Evolutionary conservation across 2,113 vertebrate species (phyloP).

Genomic region (Perca schrenkii): DNA sequence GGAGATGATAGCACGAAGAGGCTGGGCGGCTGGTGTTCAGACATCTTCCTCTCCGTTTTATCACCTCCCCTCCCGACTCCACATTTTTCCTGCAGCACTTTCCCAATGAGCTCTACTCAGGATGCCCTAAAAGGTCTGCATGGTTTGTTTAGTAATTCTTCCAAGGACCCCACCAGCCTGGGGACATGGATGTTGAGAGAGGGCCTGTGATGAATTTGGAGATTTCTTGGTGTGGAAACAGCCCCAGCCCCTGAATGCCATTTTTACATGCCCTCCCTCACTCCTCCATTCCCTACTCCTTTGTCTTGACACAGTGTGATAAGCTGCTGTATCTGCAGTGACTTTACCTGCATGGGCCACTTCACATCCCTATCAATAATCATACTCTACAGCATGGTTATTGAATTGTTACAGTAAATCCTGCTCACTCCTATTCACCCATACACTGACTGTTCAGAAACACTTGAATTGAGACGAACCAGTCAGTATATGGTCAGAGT

Average conservation of each 20-base stretch:
- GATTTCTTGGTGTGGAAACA: background rate
- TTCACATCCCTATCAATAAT: constrained; percentile 89
- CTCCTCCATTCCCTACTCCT: constrained; percentile 90
- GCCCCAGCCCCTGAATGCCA: background rate
- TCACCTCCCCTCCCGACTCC: constrained; percentile 32
- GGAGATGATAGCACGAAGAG: constrained; percentile 48
- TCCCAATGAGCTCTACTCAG: constrained; percentile 86
- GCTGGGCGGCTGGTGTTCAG: constrained; percentile 33
- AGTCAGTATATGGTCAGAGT: constrained; percentile 89
- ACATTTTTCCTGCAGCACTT: constrained; percentile 32
- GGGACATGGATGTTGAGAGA: constrained; percentile 96
- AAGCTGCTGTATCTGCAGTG: constrained; percentile 78
- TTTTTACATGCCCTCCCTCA: constrained; percentile 90
- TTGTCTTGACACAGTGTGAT: constrained; percentile 79
- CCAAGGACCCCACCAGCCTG: constrained; percentile 84
- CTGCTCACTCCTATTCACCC: constrained; percentile 83
- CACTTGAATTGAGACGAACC: constrained; percentile 26
- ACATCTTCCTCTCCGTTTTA: constrained; percentile 46
- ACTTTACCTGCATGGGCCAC: constrained; percentile 90
- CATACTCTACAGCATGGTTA: constrained; percentile 90
- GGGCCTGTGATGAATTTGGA: constrained; percentile 75
- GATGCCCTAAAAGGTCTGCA: constrained; percentile 92
- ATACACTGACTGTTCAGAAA: constrained; percentile 86
- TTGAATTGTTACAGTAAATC: constrained; percentile 87
- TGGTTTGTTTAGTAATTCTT: constrained; percentile 88